Evolutionary conservation across 2,113 vertebrate species (phyloP), one percentile per base, ranked within the genome.

Genomic region (Spermophilus dauricus): DNA sequence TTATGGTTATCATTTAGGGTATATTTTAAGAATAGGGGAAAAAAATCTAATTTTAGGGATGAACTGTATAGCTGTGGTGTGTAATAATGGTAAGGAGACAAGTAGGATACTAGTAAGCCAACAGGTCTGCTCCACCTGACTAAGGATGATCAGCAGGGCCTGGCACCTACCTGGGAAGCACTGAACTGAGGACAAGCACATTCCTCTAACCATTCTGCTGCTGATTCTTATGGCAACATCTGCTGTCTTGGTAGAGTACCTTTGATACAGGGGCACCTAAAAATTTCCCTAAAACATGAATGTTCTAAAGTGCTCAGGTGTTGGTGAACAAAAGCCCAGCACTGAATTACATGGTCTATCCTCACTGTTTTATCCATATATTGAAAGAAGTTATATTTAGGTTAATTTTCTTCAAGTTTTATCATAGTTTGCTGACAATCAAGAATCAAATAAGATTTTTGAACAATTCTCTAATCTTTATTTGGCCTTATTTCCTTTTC

Each of bases 401-500:
- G 28, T 75, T 87, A 70, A 78, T 78, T 45, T 77, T 85, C 8
- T 61, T 45, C 28, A 84, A 56, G 8, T 80, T 81, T 82, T 95
- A 28, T 28, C 30, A 1, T 53, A 1, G 34, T 87, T 76, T 93
- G 9, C 48, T 86, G 65, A 45, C 76, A 67, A 34, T 48, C 61
- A 72, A 45, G 70, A 67, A 30, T 48, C 53, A 93, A 67, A 58
- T 69, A 24, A 39, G 32, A 70, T 63, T 87, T 63, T 87, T 70
- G 34, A 87, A 67, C n/a, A 77, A 53, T 83, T 91, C 42, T 86
- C 14, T 67, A 86, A 53, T 83, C 42, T 88, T 65, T 48, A 56
- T 56, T 92, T 90, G 70, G 18, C 45, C 82, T 95, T 87, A 86
- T 94, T 87, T 94, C 26, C 26, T 87, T 78, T 95, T 87, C 14